Conservation (phyloP, 2,113 vertebrate species). For the Anas platyrhynchos region DNA sequence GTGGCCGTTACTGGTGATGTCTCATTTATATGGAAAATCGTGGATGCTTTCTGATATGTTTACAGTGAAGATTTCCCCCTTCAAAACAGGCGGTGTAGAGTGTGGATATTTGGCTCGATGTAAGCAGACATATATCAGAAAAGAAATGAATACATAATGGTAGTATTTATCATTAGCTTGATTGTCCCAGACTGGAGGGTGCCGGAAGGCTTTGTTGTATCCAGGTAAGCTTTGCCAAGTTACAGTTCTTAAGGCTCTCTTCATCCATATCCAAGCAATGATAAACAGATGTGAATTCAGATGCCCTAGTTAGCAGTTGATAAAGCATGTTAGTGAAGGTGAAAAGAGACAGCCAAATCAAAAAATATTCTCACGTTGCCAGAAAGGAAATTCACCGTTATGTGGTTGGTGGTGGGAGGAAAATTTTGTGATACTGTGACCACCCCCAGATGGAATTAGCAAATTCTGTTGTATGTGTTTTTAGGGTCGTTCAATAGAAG, state of each 20-base stretch:
- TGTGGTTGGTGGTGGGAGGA: neutral
- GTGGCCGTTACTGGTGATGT: neutral
- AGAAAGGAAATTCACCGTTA: neutral
- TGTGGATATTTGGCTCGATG: neutral
- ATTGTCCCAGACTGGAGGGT: neutral
- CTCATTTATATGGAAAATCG: neutral
- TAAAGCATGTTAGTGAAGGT: conserved; percentile 18
- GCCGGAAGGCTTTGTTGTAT: neutral
- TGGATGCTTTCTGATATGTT: neutral
- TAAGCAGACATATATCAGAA: neutral
- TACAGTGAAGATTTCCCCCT: neutral
- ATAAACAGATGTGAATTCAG: neutral
- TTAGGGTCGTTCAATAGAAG: conserved; percentile 95
- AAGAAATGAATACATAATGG: neutral
- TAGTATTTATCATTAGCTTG: neutral
- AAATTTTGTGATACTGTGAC: neutral
- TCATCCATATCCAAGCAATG: neutral
- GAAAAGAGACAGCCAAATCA: conserved; percentile 11
- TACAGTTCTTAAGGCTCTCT: neutral
- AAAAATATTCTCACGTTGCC: neutral
- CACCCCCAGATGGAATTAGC: conserved; percentile 49
- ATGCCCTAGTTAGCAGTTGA: neutral
- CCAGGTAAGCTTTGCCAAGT: neutral
- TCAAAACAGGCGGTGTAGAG: neutral
- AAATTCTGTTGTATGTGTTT: conserved; percentile 76